Percentiles rank a stretch among this genome's conserved stretches.
Conservation (phyloP, 2,797 vertebrate genomes). For the Emys orbicularis region DNA sequence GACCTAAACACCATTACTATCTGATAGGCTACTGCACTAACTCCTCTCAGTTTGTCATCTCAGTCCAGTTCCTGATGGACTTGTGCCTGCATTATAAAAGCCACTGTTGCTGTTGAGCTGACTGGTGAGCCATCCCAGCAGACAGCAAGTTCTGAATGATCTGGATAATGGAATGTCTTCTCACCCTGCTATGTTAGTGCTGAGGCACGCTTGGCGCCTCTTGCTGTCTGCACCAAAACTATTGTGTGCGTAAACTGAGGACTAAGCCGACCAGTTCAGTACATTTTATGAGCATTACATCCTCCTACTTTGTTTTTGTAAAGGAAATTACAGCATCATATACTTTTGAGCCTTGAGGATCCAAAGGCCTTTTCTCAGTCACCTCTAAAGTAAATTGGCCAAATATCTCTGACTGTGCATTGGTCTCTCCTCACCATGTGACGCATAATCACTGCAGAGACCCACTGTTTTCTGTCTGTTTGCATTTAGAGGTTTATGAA, state of each 20-base stretch:
- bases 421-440: neutral
- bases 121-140: neutral
- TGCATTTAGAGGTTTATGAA: neutral
- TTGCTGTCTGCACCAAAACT: neutral
- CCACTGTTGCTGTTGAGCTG: neutral
- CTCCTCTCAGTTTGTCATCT: neutral
- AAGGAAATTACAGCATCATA: neutral
- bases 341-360: neutral
- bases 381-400: neutral
- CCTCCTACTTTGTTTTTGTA: neutral
- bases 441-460: fast-evolving
- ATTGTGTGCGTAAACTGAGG: neutral
- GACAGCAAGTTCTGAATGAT: fast-evolving
- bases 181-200: neutral
- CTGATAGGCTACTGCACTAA: neutral
- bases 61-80: neutral
- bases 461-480: neutral
- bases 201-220: neutral
- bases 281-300: neutral
- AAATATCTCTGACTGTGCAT: neutral
- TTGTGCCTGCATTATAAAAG: neutral
- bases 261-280: neutral
- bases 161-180: neutral
- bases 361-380: neutral
- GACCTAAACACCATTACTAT: fast-evolving